Evolutionary conservation across 2,797 vertebrate genomes (phyloP), one percentile per base, ranked within the genome.

Genomic region (Odontamblyopus lacepedii): DNA sequence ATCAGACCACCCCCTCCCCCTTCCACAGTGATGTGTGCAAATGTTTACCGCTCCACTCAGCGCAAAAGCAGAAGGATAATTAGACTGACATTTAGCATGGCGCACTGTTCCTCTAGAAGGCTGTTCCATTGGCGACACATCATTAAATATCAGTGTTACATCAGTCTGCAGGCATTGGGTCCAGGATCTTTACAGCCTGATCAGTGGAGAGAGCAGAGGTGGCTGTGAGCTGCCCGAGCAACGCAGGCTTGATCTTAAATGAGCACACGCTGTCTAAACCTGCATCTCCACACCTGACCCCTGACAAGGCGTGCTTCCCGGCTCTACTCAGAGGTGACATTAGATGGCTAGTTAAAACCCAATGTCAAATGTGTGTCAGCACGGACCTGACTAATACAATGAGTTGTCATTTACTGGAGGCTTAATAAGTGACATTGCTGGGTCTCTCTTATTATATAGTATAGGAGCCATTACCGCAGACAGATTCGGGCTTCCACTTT

Each of bases 91-190:
- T 93, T 94, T 93, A 92, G 79, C 77, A 79, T 73, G 69, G 76
- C 69, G 2, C 67, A 29, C 65, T 70, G 57, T 72, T 50, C 72
- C 75, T 82, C 76, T 12, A 56, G 64, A 78, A 79, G 79, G 64
- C 71, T 74, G 70, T 69, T 76, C 73, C 61, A 83, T 87, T 78
- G 77, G 79, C 78, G 76, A 80, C 78, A 89, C 90, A 93, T 93
- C 89, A 93, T 94, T 93, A 94, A 92, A 93, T 93, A 91, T 91
- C 90, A 92, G 89, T 85, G 87, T 88, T 85, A 82, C 88, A 88
- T 92, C 88, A 90, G 86, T 91, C 83, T 88, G 63, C 66, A 77
- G 78, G 73, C 73, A 26, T 13, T 19, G 83, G 85, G 15, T 29
- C 29, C 12, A 2, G 9, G 56, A 11, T 26, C 82, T 84, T 86